phyloP scores from a whole-genome alignment of 2,113 vertebrate species.

The Anhinga anhinga region DNA sequence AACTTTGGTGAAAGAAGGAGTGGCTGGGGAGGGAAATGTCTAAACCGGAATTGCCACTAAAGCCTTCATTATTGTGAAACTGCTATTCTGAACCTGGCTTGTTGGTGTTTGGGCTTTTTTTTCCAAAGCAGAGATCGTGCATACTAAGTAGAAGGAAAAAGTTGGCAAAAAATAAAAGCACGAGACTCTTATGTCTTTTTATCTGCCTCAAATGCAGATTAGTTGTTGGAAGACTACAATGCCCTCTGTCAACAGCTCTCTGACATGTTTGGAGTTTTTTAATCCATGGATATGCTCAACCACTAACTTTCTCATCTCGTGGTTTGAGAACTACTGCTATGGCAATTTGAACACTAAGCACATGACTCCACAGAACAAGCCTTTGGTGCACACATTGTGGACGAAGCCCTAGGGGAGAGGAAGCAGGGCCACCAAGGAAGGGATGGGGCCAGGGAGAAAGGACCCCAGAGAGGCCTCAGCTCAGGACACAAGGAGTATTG shows the following conservation, averaged over 20 bases:
- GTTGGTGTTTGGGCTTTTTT: not conserved
- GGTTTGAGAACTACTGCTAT: not conserved
- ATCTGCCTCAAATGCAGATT: not conserved
- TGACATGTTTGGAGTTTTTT: not conserved
- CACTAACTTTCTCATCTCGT: not conserved
- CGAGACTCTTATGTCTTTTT: not conserved
- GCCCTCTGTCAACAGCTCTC: not conserved
- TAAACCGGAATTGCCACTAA: not conserved
- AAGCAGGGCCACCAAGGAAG: not conserved
- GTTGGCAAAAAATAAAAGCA: not conserved
- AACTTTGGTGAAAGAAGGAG: not conserved
- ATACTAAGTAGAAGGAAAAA: not conserved
- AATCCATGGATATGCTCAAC: not conserved
- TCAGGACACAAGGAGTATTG: not conserved
- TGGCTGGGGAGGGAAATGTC: not conserved
- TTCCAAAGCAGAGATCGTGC: not conserved
- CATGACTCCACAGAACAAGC: not conserved
- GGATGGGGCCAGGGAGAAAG: not conserved
- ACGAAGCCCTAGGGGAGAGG: not conserved
- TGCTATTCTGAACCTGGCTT: not conserved
- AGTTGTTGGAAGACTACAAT: not conserved
- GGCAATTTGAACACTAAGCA: accelerated
- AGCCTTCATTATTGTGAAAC: not conserved
- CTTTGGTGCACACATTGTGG: accelerated
- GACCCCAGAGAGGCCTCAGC: not conserved